Evolutionary conservation across 2,888 invertebrate species (phyloP).

Genomic region (Pristionchus mayeri): DNA sequence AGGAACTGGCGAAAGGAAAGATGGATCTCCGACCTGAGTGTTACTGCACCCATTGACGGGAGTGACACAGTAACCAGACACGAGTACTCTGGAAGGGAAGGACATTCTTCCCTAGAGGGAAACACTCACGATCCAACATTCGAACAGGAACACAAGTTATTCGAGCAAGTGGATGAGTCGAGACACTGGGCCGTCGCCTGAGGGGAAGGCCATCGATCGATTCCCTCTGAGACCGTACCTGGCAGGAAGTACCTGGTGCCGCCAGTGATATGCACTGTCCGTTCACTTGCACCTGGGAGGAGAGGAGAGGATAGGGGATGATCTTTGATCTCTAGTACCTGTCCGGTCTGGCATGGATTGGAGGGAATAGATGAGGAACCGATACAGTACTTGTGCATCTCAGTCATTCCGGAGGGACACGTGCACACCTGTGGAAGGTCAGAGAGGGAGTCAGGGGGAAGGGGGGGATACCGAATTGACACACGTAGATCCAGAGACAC

Average conservation of each 20-base stretch:
- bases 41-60: constrained; percentile 1
- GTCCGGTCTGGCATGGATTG: constrained; percentile 35
- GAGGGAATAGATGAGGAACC: background rate
- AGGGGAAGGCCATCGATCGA: too few relatives aligned
- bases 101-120: background rate
- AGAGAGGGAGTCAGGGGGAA: background rate
- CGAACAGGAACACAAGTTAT: background rate
- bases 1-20: too few relatives aligned
- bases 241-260: background rate
- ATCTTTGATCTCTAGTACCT: constrained; percentile 27
- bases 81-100: background rate
- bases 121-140: background rate
- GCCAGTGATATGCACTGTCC: background rate
- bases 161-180: background rate
- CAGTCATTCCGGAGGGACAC: background rate
- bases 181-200: constrained; percentile 17
- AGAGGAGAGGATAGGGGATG: too few relatives aligned
- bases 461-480: background rate
- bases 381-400: constrained; percentile 30
- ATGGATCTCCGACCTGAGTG: background rate
- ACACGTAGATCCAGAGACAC: constrained; percentile 15
- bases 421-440: background rate
- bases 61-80: constrained; percentile 17
- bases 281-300: constrained; percentile 37
- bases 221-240: background rate